Evolutionary conservation across 2,888 invertebrate genomes (phyloP).

Genomic region (Drosophila siamana): DNA sequence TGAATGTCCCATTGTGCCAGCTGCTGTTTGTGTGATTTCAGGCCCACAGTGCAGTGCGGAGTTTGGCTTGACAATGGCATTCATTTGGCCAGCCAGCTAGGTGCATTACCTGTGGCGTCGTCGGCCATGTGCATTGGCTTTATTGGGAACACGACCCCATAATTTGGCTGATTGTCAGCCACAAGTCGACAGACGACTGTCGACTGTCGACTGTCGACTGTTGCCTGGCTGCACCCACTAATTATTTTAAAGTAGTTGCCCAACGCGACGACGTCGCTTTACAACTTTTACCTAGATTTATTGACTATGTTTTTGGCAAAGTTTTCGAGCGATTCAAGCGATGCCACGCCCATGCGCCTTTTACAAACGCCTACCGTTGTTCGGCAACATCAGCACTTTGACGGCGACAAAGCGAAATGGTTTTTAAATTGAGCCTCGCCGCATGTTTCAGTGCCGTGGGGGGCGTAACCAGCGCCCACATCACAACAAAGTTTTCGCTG

Average conservation of each 20-base stretch:
- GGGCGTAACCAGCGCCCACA: slow-evolving; percentile 65
- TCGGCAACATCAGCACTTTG: slow-evolving; percentile 52
- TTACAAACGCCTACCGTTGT: slow-evolving; percentile 37
- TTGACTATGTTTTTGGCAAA: slow-evolving; percentile 61
- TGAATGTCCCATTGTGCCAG: slow-evolving; percentile 66
- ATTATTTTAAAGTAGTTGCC: slow-evolving; percentile 77
- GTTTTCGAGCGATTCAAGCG: slow-evolving; percentile 48
- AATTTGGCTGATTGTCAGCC: slow-evolving; percentile 72
- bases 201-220: slow-evolving; percentile 28
- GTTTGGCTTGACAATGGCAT: slow-evolving; percentile 31
- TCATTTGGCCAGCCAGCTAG: slow-evolving; percentile 30
- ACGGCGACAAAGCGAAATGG: slow-evolving; percentile 70
- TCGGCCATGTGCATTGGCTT: slow-evolving; percentile 23
- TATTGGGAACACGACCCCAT: slow-evolving; percentile 61
- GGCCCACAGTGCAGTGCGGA: slow-evolving; percentile 9
- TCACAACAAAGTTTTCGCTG: slow-evolving; percentile 19
- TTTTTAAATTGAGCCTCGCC: slow-evolving; percentile 62
- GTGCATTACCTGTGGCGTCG: slow-evolving; percentile 17
- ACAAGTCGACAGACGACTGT: slow-evolving; percentile 24
- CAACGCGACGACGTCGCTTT: slow-evolving; percentile 66
- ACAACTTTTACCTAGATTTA: slow-evolving; percentile 68
- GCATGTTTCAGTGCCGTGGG: slow-evolving; percentile 29
- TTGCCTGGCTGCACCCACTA: slow-evolving; percentile 75
- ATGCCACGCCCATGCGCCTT: slow-evolving; percentile 35
- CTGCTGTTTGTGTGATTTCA: slow-evolving; percentile 54